A percentile compares a stretch with the other conserved stretches of the same genome.
Evolutionary conservation across 2,797 vertebrate species (phyloP).

Genomic region (Enteromius radiatus): DNA sequence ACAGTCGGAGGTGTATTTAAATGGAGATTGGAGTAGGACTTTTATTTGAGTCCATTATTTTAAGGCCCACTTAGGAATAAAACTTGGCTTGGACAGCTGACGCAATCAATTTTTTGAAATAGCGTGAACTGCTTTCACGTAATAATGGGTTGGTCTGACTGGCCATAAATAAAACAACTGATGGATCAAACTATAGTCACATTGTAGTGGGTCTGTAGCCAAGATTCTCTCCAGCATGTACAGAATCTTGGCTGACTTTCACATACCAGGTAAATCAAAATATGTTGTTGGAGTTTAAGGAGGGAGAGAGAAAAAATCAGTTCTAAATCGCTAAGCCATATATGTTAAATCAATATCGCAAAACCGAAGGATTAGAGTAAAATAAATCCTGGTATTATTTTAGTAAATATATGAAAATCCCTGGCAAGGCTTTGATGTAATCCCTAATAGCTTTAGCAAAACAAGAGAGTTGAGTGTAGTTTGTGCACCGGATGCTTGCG

Average conservation of each 20-base stretch:
- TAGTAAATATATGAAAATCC: constrained; percentile 77
- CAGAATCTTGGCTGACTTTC: constrained; percentile 43
- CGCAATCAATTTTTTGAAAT: background rate
- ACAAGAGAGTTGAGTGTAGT: constrained; percentile 52
- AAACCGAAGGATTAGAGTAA: constrained; percentile 69
- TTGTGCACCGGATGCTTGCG: constrained; percentile 14
- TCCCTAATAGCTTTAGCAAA: constrained; percentile 67
- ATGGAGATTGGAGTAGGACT: background rate
- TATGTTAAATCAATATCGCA: constrained; percentile 77
- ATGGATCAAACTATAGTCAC: constrained; percentile 19
- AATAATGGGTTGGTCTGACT: constrained; percentile 23
- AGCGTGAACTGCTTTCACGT: background rate
- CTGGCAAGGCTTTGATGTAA: constrained; percentile 64
- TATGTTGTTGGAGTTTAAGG: constrained; percentile 18
- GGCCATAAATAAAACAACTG: constrained; percentile 35
- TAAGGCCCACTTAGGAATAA: constrained; percentile 24
- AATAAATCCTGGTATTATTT: constrained; percentile 77
- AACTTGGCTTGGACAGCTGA: background rate
- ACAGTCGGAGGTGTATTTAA: constrained; percentile 30
- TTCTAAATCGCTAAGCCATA: constrained; percentile 59
- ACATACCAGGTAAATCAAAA: constrained; percentile 40
- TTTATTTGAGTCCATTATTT: constrained; percentile 29
- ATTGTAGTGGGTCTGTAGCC: constrained; percentile 34
- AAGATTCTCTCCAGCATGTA: constrained; percentile 42
- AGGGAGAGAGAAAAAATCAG: constrained; percentile 41